Evolutionary conservation across 2,888 invertebrate genomes (phyloP).

Genomic region (Sipunculus nudus): DNA sequence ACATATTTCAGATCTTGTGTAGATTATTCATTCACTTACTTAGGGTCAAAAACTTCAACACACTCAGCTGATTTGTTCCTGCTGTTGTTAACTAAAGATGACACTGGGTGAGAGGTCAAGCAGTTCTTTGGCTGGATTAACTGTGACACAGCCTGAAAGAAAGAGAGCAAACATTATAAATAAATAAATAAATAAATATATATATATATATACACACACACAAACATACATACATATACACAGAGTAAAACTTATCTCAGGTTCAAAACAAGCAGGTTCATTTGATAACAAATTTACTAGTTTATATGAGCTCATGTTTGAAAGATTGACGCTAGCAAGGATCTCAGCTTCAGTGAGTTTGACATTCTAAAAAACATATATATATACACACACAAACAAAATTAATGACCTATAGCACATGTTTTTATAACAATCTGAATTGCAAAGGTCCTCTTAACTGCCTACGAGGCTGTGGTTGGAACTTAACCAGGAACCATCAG

Average conservation of each 20-base stretch:
- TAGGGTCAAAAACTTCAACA: constrained; percentile 60
- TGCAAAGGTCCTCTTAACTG: too few relatives aligned
- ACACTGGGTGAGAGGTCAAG: constrained; percentile 77
- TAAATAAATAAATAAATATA: neutral
- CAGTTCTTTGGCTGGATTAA: constrained; percentile 64
- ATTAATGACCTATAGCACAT: too few relatives aligned
- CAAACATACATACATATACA: neutral
- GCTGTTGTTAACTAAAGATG: constrained; percentile 77
- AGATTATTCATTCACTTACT: constrained; percentile 43
- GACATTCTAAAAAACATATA: too few relatives aligned
- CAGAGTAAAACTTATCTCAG: neutral
- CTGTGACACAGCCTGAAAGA: constrained; percentile 49
- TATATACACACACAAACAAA: too few relatives aligned
- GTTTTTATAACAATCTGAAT: too few relatives aligned
- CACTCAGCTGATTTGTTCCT: constrained; percentile 72
- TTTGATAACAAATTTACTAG: too few relatives aligned
- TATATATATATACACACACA: neutral
- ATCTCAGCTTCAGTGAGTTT: too few relatives aligned
- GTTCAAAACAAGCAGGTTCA: neutral
- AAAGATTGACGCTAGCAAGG: too few relatives aligned
- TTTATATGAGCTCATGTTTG: too few relatives aligned
- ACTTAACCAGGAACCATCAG: too few relatives aligned
- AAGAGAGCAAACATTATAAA: neutral
- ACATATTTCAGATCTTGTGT: too few relatives aligned
- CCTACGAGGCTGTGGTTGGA: too few relatives aligned